These are phyloP conservation scores for Trisateles emortualis DNA, from an alignment of 2,888 invertebrate species.

Conservation along the genomic window DNA sequence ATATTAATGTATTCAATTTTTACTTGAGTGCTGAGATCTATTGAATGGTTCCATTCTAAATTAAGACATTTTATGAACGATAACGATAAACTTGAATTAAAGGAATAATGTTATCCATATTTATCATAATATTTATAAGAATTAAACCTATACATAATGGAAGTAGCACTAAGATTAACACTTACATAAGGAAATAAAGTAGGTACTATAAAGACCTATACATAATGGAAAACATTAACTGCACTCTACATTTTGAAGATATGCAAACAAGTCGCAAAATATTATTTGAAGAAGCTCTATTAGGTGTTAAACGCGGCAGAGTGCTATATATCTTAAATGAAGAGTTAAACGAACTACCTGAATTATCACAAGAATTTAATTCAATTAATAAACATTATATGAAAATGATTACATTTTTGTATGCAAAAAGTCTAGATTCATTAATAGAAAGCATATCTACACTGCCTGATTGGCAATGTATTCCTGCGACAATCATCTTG, in stretches of 20 bases:
- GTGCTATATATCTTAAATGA: conserved; percentile 74
- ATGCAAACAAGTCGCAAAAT: conserved; percentile 60
- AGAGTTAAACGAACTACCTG: conserved; percentile 75
- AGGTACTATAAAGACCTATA: too few species aligned
- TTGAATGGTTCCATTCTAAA: too few species aligned
- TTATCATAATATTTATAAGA: too few species aligned
- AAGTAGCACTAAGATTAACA: too few species aligned
- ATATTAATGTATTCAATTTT: too few species aligned
- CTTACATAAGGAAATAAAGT: too few species aligned
- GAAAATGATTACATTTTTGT: conserved; percentile 81
- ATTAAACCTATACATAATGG: too few species aligned
- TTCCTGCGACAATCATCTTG: conserved; percentile 74
- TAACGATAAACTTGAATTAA: background rate
- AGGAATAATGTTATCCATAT: background rate
- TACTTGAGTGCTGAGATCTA: too few species aligned
- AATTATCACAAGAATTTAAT: conserved; percentile 71
- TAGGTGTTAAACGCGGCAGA: conserved; percentile 67
- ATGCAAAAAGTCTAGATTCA: conserved; percentile 66
- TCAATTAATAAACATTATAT: conserved; percentile 70
- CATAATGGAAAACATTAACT: conserved; percentile 31
- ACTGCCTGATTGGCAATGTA: conserved; percentile 72
- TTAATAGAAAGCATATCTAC: conserved; percentile 70
- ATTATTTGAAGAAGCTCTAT: conserved; percentile 73
- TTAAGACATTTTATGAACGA: too few species aligned
- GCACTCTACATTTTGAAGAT: conserved; percentile 63